Base-by-base conservation (phyloP, 2,113 vertebrate species). In the Poecilia latipinna region DNA sequence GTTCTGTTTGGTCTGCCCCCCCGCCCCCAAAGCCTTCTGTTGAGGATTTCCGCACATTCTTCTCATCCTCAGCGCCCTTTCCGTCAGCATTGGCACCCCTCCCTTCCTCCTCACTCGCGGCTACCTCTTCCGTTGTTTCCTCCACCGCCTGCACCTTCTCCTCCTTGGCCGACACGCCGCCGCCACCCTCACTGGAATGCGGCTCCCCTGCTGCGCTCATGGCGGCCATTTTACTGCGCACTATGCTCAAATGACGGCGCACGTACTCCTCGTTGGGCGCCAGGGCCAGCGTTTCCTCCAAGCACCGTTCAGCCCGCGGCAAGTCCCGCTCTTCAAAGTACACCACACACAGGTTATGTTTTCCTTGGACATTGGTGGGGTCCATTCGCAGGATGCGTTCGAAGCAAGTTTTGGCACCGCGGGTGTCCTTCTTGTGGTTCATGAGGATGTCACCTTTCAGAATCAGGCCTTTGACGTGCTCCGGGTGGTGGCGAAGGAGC, bases 381-480 rank as follows among this genome's bases (percentile, higher is more conserved):
- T 99, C 97, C 85, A 97, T 93, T 73, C 91, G 86, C 69, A 99
- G 65, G 82, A 99, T 99, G 76, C 93, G 96, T 90, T 98, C 93
- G 79, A 99, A 99, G 91, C 97, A 99, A 24, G 65, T 91, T 72
- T 97, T 98, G 22, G 98, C 98, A 8, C 98, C 98, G 3, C 12
- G 70, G 0, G 97, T 98, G 94, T 99, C 98, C 85, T 98, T 98
- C 83, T 96, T 96, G 80, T 99, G 97, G 93, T 99, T 99, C 98
- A 99, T 99, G 69, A 99, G 94, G 89, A 99, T 98, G 90, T 99
- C 98, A 5, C 98, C 98, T 86, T 99, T 98, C 72, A 99, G 94
- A 92, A 99, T 98, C 5, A 99, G 95, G 68, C 97, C 98, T 89
- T 99, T 99, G 82, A 96, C 95, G 89, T 99, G 98, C 87, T 98